Base-by-base conservation (phyloP, 1,140 invertebrate species). In the Zeugodacus cucurbitae region DNA sequence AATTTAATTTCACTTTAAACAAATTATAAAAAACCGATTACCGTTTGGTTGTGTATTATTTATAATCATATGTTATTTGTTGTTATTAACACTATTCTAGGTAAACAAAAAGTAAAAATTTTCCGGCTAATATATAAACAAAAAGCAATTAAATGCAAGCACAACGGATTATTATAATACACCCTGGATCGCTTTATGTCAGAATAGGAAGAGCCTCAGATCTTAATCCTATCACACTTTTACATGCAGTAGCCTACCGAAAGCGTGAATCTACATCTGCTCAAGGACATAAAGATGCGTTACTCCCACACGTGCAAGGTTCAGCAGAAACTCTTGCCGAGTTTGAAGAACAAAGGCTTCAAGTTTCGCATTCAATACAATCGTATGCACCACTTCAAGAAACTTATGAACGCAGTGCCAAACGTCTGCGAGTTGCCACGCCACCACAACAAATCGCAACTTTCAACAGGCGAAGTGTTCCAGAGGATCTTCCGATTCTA, bases 201-300 rank as follows among this genome's bases (percentile, higher is more conserved):
- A 94, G 97, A 82, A 97, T 99, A 91, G 98, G 98, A 3, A 94
- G 97, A 91, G 98, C 98, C 10, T 97, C 97, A 1, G 98, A 99
- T 94, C 94, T 98, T 3, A 96, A 97, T 93, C 98, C 98, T 48
- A 94, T 96, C 62, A 97, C 96, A 20, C 94, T 98, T 67, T 94
- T 98, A 20, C 98, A 99, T 94, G 98, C 97, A 44, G 96, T 99
- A 86, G 98, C 97, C 95, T 37, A 82, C 44, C n/a, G 96, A 88
- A 93, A 95, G 86, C 93, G 93, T 88, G 91, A 93, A 1, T 94
- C 94, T 7, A 96, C 95, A 32, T 92, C 94, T 89, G 92, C 94
- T 82, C 95, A 97, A 89, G 94, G 94, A 67, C 96, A 97, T 82
- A 82, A 17, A 48, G 74, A 82, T 82, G 74, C 26, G 20, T 10